Percentiles rank a stretch among this genome's conserved stretches.
Conservation (phyloP, 1,140 invertebrate species). For the Ceratitis capitata region DNA sequence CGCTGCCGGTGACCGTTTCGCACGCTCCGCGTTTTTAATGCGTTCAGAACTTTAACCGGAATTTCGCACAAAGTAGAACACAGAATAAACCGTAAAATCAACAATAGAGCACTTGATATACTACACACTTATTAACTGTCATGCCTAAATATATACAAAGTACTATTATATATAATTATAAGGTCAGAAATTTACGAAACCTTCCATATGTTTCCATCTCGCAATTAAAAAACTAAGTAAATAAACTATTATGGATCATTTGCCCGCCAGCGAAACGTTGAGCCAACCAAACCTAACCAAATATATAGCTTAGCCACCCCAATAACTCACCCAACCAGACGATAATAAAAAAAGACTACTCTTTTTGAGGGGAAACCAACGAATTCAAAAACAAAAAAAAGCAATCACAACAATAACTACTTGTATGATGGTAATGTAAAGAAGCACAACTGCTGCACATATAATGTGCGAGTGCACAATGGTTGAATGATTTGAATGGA, state of each 20-base stretch:
- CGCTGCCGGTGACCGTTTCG: slow-evolving; percentile 22
- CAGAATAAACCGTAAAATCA: not conserved
- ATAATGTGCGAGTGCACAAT: slow-evolving; percentile 16
- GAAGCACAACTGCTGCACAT: slow-evolving; percentile 25
- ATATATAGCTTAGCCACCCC: not conserved
- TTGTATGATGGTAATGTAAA: not conserved
- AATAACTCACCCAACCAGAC: not conserved
- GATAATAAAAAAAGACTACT: not conserved
- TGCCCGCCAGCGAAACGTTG: not conserved
- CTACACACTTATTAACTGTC: not conserved
- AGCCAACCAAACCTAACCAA: not conserved
- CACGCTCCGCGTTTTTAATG: not conserved
- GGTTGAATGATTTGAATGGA: slow-evolving; percentile 29
- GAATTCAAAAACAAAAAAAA: not conserved
- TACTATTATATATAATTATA: not conserved
- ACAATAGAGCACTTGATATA: not conserved
- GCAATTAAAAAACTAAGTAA: not conserved
- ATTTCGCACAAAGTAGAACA: not conserved
- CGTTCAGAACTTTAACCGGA: slow-evolving; percentile 5
- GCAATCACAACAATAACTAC: not conserved
- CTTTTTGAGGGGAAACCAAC: too few species aligned
- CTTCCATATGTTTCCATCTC: not conserved
- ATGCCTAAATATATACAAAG: not conserved
- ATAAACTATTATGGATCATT: not conserved
- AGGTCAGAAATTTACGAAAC: not conserved